Evolutionary conservation across 2,888 invertebrate species (phyloP).

Genomic region (Drosophila suboccidentalis): DNA sequence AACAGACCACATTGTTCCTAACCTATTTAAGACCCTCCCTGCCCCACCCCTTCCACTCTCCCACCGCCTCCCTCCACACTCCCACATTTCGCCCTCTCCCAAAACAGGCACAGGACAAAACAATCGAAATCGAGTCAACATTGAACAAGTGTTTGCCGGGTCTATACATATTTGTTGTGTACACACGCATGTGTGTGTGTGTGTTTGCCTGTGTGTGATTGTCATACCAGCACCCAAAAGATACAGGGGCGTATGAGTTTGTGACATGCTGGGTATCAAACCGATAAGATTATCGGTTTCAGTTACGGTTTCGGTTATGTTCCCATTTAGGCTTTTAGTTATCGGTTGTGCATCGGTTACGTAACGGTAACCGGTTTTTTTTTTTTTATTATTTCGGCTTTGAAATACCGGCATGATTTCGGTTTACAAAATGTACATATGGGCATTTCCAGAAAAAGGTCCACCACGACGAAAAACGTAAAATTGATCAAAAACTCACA

Average conservation of each 20-base stretch:
- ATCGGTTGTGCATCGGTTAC: too few species aligned
- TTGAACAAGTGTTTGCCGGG: slow-evolving; percentile 49
- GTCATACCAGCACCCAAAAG: background rate
- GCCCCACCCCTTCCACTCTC: background rate
- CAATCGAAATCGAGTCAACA: slow-evolving; percentile 53
- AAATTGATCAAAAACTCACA: too few species aligned
- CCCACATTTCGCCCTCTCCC: background rate
- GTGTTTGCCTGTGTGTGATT: background rate
- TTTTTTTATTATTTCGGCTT: too few species aligned
- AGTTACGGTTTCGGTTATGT: too few species aligned
- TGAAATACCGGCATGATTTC: too few species aligned
- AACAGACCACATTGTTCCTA: slow-evolving; percentile 8
- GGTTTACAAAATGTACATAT: too few species aligned
- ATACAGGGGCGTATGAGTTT: background rate
- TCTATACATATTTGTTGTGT: slow-evolving; percentile 13
- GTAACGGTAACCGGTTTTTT: too few species aligned
- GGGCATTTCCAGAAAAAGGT: too few species aligned
- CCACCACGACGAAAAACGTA: too few species aligned
- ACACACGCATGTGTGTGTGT: background rate
- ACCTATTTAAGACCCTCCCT: background rate
- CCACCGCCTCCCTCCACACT: background rate
- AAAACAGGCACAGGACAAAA: slow-evolving; percentile 18
- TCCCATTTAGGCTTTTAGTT: too few species aligned
- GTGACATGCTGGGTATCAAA: background rate
- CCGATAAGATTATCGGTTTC: too few species aligned